These are phyloP conservation scores for Boleophthalmus pectinirostris DNA, from an alignment of 2,113 vertebrate species.

Conservation along the genomic window DNA sequence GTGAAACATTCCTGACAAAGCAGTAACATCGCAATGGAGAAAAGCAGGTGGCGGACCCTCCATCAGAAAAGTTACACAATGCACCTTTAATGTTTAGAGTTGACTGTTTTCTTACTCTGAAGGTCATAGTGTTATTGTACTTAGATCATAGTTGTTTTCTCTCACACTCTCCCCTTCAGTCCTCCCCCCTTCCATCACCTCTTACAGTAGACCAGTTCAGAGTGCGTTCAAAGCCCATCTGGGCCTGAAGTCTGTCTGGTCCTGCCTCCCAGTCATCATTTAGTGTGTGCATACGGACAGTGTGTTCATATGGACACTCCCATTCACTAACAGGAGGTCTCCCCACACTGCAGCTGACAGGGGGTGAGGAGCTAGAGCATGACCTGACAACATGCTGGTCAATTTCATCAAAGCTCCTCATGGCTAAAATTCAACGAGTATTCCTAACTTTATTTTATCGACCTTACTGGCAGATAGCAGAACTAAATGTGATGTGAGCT, in stretches of 20 bases:
- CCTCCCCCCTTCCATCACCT: constrained; percentile 42
- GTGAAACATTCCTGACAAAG: no score
- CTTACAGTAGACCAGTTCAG: constrained; percentile 62
- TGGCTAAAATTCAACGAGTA: constrained; percentile 16
- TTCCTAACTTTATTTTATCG: background rate
- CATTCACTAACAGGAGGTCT: constrained; percentile 41
- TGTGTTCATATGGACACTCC: constrained; percentile 25
- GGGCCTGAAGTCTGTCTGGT: constrained; percentile 52
- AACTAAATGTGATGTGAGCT: no score
- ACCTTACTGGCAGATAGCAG: background rate
- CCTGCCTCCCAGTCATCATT: constrained; percentile 56
- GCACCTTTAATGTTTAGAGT: no score
- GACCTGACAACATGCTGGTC: constrained; percentile 45
- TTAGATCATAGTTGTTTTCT: constrained; percentile 25
- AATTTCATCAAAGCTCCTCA: constrained; percentile 35
- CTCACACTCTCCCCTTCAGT: constrained; percentile 8
- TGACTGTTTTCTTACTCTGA: constrained; percentile 27
- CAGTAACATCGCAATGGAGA: no score
- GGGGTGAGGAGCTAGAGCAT: constrained; percentile 41
- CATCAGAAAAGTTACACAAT: no score
- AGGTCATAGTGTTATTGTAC: constrained; percentile 37
- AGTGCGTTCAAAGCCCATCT: constrained; percentile 62
- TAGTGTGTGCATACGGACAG: constrained; percentile 24
- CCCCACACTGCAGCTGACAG: constrained; percentile 48
- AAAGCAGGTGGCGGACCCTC: no score